Evolutionary conservation across 1,140 invertebrate genomes (phyloP), one percentile per base, ranked within the genome.

Genomic region (Drosophila tani): DNA sequence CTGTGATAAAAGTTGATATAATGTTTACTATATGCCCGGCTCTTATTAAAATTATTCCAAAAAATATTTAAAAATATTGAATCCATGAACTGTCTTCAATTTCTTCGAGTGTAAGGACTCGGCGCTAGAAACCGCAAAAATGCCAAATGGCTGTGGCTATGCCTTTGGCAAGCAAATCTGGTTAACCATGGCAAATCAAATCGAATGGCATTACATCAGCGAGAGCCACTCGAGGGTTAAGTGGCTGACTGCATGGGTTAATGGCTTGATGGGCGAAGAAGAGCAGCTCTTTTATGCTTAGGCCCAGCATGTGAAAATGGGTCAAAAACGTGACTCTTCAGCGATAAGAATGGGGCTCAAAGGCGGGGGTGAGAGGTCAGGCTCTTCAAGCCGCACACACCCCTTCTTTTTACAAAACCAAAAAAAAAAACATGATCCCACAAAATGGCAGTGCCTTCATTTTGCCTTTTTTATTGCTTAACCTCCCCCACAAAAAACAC

Each of bases 131-230:
- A 40, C 70, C 68, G 70, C 70, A 74, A 74, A 74, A 74, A 74
- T 74, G 70, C 38, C 67, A 46, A 74, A 73, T 74, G 68, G 29
- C 55, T 73, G 51, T 73, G 67, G 32, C 51, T 40, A 14, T 55
- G 32, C 8, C 32, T 35, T 11, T 35, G 53, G 68, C 70, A 74
- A 58, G 70, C 70, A 74, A 60, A 74, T 60, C 70, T 73, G 67
- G 68, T 74, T 74, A 74, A 58, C 70, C 70, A 73, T 73, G 38
- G 68, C 70, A 74, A 74, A 74, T 74, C 67, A 74, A 74, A 73
- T 74, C 68, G 69, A 74, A 74, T 74, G 68, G 70, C 68, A 74
- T 74, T 74, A 74, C 68, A 74, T 74, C 70, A 74, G 70, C 68
- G 70, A 73, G 69, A 71, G 69, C 70, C 68, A 74, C 70, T 74